A percentile compares a stretch with the other conserved stretches of the same genome.
These are phyloP conservation scores for Ricordea florida DNA, from an alignment of 92 coral and sea anemone species.

Conservation along the genomic window DNA sequence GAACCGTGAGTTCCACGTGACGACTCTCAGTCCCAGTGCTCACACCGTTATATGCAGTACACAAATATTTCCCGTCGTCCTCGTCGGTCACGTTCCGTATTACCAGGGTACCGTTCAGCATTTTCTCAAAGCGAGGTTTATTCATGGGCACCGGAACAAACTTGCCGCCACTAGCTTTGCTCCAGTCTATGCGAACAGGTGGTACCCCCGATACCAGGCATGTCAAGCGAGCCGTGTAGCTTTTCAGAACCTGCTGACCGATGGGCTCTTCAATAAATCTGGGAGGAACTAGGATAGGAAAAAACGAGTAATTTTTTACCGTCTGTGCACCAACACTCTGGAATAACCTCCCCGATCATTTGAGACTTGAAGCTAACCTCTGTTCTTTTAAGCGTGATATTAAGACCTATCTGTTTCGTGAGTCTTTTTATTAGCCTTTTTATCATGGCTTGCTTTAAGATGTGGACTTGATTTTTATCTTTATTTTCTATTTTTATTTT, in stretches of 20 bases:
- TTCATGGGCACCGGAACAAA: slow-evolving; percentile 59
- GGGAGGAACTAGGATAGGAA: slow-evolving; percentile 61
- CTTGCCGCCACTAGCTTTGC: slow-evolving; percentile 51
- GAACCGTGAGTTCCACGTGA: slow-evolving; percentile 72
- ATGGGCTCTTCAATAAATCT: slow-evolving; percentile 70
- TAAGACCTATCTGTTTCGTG: too few species aligned
- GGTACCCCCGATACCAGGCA: slow-evolving; percentile 88
- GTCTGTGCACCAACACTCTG: too few species aligned
- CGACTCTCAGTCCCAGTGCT: slow-evolving; percentile 39
- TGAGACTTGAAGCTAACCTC: too few species aligned
- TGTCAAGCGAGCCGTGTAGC: slow-evolving; percentile 62
- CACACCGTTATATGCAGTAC: slow-evolving; percentile 74
- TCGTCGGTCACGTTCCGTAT: slow-evolving; percentile 77
- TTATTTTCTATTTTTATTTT: too few species aligned
- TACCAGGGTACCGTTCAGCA: slow-evolving; percentile 84
- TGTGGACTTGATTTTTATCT: too few species aligned
- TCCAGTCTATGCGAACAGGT: slow-evolving; percentile 94
- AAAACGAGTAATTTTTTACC: not conserved
- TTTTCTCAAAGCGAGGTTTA: slow-evolving; percentile 71
- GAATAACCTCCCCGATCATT: too few species aligned
- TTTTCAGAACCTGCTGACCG: slow-evolving; percentile 77
- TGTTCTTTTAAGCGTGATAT: too few species aligned
- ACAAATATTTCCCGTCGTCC: slow-evolving; percentile 83
- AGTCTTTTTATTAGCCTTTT: too few species aligned
- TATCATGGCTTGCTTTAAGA: too few species aligned